Evolutionary conservation across 2,797 vertebrate genomes (phyloP), one percentile per base, ranked within the genome.

Genomic region (Pseudomugil tenellus): DNA sequence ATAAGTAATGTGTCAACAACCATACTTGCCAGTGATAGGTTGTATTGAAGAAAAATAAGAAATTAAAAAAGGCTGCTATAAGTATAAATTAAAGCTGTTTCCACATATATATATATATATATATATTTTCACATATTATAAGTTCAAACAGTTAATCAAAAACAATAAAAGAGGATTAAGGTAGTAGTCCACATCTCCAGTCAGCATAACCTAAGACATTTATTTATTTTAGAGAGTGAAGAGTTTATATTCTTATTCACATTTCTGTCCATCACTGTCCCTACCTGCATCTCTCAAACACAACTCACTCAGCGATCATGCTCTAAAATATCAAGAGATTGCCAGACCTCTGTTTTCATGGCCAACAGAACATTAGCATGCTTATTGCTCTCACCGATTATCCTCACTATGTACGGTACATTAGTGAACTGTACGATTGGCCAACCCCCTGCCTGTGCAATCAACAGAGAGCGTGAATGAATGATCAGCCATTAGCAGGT

Each of bases 401-500:
- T 92, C 89, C 88, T 77, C 86, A 87, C 89, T 88, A 84, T 83
- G 87, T 87, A 91, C 80, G 87, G 84, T 90, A 91, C 91, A 92
- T 92, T 92, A 91, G 89, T 64, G 52, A 87, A 91, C 88, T 89
- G 91, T 90, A 84, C 81, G 80, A 91, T 83, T 89, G 88, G 89
- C 90, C 86, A 88, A 90, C 91, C 90, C 89, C 90, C 91, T 88
- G 91, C 89, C 90, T 92, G 91, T 86, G 80, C 90, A 92, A 92
- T 92, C 91, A 92, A 92, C 92, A 88, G 87, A 81, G 86, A 92
- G 91, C 86, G 76, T 89, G 91, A 92, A 92, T 89, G 89, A 93
- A 93, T 89, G 87, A 94, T 94, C 90, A 93, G 87, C 87, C 92
- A 93, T 93, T 93, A 93, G 89, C 91, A 91, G 91, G 92, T 88